Percentiles rank a stretch among this genome's conserved stretches.
phyloP scores from a whole-genome alignment of 53 echinoderm and acorn worm genomes.

The Henricia sp. region DNA sequence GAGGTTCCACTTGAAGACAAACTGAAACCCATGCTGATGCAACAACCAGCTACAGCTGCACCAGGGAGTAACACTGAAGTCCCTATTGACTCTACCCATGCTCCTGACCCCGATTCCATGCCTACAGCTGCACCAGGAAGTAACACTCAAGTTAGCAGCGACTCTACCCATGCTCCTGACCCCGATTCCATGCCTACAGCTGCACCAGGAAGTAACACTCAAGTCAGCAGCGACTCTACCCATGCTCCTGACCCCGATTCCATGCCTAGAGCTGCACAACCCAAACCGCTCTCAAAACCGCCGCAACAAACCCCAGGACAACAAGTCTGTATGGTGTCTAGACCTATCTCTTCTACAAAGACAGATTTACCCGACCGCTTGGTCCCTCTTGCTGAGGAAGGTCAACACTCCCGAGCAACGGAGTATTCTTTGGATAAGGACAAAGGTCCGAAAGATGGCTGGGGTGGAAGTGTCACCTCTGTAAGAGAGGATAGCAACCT shows the following conservation, averaged over 20 bases:
- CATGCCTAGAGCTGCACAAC: conserved; percentile 1
- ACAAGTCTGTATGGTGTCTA: not conserved
- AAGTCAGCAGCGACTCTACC: not conserved
- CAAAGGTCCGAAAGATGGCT: too few relatives aligned
- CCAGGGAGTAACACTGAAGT: not conserved
- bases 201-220: not conserved
- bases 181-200: not conserved
- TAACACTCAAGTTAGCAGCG: too few relatives aligned
- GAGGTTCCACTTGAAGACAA: conserved; percentile 4
- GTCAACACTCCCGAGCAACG: too few relatives aligned
- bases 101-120: not conserved
- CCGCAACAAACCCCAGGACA: not conserved
- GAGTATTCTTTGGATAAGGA: too few relatives aligned
- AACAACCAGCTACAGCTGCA: conserved; percentile 8
- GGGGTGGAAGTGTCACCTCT: too few relatives aligned
- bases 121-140: not conserved
- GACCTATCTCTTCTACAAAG: not conserved
- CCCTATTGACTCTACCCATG: too few relatives aligned
- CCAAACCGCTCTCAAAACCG: not conserved
- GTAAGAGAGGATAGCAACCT: too few relatives aligned
- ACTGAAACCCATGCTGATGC: conserved; percentile 16
- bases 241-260: not conserved
- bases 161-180: not conserved
- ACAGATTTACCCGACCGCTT: not conserved
- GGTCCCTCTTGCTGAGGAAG: not conserved